Percentiles rank a stretch among this genome's conserved stretches.
Conservation (phyloP, 1,140 invertebrate species). For the Drosophila willistoni region DNA sequence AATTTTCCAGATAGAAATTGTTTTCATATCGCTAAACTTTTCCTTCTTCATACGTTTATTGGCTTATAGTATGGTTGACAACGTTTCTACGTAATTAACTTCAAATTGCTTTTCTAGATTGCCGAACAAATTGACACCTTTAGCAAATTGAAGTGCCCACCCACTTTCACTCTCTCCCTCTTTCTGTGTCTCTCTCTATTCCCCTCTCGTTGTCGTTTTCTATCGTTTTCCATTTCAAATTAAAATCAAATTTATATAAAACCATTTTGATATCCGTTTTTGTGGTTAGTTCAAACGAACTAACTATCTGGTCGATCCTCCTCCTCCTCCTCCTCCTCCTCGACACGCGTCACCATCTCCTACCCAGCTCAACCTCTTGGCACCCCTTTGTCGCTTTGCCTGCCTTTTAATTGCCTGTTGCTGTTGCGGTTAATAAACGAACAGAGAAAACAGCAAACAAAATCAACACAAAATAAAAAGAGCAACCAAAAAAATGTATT, state of each 20-base stretch:
- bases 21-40: background rate
- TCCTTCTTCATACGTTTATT: background rate
- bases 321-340: too few species aligned
- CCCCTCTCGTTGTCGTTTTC: background rate
- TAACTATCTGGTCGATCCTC: constrained; percentile 1
- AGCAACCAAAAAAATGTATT: background rate
- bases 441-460: constrained; percentile 10
- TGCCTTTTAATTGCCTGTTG: constrained; percentile 28
- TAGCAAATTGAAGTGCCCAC: background rate
- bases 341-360: background rate
- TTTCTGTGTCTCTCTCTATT: background rate
- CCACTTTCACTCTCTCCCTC: background rate
- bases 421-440: constrained; percentile 31
- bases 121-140: constrained; percentile 27
- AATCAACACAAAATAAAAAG: background rate
- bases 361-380: background rate
- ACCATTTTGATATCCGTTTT: constrained; percentile 49
- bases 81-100: constrained; percentile 41
- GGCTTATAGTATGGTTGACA: background rate
- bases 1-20: too few species aligned
- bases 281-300: constrained; percentile 25
- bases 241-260: constrained; percentile 59
- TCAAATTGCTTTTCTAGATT: constrained; percentile 39
- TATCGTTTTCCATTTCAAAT: constrained; percentile 36
- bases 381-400: background rate